These are phyloP conservation scores for Vidua macroura DNA, from an alignment of 2,113 vertebrate genomes.

Conservation along the genomic window DNA sequence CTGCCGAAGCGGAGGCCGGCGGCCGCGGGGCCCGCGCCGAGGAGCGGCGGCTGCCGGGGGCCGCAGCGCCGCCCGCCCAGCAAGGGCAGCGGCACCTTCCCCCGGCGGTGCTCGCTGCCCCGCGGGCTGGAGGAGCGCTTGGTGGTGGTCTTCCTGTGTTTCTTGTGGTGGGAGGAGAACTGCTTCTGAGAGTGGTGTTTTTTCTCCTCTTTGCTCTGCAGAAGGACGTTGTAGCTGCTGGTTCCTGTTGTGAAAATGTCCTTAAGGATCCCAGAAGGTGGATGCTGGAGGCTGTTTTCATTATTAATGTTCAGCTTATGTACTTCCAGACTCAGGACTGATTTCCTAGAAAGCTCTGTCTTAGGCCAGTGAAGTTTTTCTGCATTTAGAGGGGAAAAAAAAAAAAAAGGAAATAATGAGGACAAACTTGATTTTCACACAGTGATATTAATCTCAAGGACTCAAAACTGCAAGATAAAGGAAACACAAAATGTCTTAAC, in stretches of 20 bases:
- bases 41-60: conserved; percentile 35
- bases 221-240: conserved; percentile 84
- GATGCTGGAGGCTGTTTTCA: conserved; percentile 71
- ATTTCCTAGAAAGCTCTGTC: conserved; percentile 85
- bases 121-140: conserved; percentile 2
- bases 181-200: conserved; percentile 68
- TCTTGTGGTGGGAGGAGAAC: conserved; percentile 27
- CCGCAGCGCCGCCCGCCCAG: conserved; percentile 29
- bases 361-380: conserved; percentile 90
- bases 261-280: conserved; percentile 78
- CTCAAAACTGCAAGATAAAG: background rate
- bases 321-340: conserved; percentile 75
- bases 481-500: background rate
- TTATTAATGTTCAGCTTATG: conserved; percentile 62
- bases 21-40: conserved; percentile 10
- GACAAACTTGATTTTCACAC: background rate
- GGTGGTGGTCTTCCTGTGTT: conserved; percentile 39
- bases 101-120: conserved; percentile 33
- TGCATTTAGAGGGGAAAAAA: background rate
- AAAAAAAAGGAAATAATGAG: background rate
- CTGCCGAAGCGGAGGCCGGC: too few species aligned
- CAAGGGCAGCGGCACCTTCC: background rate
- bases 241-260: conserved; percentile 83
- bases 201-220: conserved; percentile 81
- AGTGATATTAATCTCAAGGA: background rate